Evolutionary conservation across 1,140 invertebrate species (phyloP).

Genomic region (Polypedilum pembai): DNA sequence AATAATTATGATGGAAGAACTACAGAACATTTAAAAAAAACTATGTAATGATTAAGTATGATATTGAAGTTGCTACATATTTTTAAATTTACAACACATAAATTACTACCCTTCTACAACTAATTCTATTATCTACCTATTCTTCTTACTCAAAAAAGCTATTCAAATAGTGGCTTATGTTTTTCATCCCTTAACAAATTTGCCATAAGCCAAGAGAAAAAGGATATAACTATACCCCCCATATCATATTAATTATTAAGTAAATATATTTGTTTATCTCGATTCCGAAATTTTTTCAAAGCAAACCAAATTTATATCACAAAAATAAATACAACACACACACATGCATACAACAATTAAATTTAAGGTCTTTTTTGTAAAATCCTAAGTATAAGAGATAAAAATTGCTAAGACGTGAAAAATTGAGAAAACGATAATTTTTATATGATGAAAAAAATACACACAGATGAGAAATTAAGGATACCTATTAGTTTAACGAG

Average conservation of each 20-base stretch:
- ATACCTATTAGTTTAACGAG: not conserved
- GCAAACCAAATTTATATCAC: conserved; percentile 2
- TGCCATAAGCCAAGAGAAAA: too few species aligned
- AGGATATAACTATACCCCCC: too few species aligned
- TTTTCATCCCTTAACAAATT: not conserved
- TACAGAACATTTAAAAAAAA: not conserved
- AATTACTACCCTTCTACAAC: not conserved
- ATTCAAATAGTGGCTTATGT: not conserved
- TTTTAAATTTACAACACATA: not conserved
- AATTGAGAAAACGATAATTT: not conserved
- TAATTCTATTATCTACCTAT: not conserved
- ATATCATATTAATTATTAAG: too few species aligned
- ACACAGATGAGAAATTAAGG: not conserved
- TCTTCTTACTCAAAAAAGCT: too few species aligned
- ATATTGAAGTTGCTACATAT: conserved; percentile 18
- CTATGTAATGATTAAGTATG: not conserved
- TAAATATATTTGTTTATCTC: too few species aligned
- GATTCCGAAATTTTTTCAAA: too few species aligned
- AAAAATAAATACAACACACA: not conserved
- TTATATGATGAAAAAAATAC: conserved; percentile 17
- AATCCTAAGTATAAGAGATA: not conserved
- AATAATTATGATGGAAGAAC: not conserved
- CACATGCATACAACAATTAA: not conserved
- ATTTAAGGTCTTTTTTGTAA: conserved; percentile 7
- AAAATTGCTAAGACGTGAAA: conserved; percentile 1